Evolutionary conservation across 2,113 vertebrate genomes (phyloP).

Genomic region (Thunnus thynnus): DNA sequence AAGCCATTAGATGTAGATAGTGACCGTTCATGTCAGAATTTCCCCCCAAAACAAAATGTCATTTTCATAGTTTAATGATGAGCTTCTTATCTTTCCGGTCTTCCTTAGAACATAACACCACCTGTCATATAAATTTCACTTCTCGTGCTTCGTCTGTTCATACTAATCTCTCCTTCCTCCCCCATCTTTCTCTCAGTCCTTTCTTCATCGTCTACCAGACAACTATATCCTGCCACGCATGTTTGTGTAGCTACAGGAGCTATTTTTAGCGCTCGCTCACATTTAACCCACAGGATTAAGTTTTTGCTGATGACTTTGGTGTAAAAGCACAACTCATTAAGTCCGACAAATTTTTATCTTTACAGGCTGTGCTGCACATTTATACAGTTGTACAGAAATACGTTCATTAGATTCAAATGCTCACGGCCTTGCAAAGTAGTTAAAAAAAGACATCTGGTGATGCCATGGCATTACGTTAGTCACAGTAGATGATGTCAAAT

Average conservation of each 20-base stretch:
- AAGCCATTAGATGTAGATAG: not conserved
- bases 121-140: not conserved
- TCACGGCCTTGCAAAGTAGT: not conserved
- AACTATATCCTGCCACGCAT: slow-evolving; percentile 39
- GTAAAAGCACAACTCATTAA: slow-evolving; percentile 41
- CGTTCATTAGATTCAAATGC: not conserved
- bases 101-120: slow-evolving; percentile 26
- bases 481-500: slow-evolving; percentile 44
- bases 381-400: not conserved
- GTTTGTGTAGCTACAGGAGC: slow-evolving; percentile 32
- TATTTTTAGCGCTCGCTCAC: slow-evolving; percentile 70
- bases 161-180: not conserved
- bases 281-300: slow-evolving; percentile 67
- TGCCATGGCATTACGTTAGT: slow-evolving; percentile 36
- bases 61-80: slow-evolving; percentile 1
- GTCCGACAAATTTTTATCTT: slow-evolving; percentile 21
- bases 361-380: not conserved
- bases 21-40: not conserved
- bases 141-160: not conserved
- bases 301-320: slow-evolving; percentile 59
- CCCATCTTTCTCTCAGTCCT: slow-evolving; percentile 17
- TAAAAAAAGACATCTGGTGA: slow-evolving; percentile 13
- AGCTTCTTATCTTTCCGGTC: slow-evolving; percentile 14
- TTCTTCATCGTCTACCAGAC: slow-evolving; percentile 28
- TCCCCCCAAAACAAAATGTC: not conserved